Evolutionary conservation across 2,888 invertebrate genomes (phyloP), one percentile per base, ranked within the genome.

Genomic region (Limnephilus marmoratus): DNA sequence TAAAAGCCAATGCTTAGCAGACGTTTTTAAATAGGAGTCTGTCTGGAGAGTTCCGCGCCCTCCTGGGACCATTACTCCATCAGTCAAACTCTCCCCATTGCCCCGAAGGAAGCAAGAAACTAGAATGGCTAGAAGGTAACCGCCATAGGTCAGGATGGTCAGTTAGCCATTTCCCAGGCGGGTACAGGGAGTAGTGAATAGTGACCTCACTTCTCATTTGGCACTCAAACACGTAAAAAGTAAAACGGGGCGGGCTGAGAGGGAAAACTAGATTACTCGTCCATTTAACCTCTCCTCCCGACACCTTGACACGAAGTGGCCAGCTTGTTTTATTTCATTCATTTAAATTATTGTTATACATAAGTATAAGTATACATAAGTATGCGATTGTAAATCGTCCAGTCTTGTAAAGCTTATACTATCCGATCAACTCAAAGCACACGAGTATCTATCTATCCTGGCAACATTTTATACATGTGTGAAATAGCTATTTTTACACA

Each of bases 151-250:
- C 82, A 82, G 13, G 82, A 34, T 24, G 29, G 31, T 29, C 81
- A 29, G 31, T 82, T 34, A 82, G 12, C 29, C 29, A 31, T 29
- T 81, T 18, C 29, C 53, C 53, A 53, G 13, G 68, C 68, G 68
- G 68, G 68, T 68, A 5, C 15, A 53, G 18, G 15, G 18, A 53
- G 68, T 80, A 34, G 34, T 80, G 80, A 29, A n/a, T 87, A 34
- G 49, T 34, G 81, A 45, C 80, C 80, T 81, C 81, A 37, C 34
- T 80, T 29, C 37, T 34, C 68, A 68, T 24, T 68, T 68, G 11
- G 81, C 80, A 80, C 88, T 37, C 88, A 18, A 34, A 34, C 88
- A 80, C 53, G 86, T 86, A 29, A 49, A 5, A 86, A 86, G 45
- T 86, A 86, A 86, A 86, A 49, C 86, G 45, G 49, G 37, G 18